Evolutionary conservation across 2,888 invertebrate genomes (phyloP).

Genomic region (Lomographa bimaculata): DNA sequence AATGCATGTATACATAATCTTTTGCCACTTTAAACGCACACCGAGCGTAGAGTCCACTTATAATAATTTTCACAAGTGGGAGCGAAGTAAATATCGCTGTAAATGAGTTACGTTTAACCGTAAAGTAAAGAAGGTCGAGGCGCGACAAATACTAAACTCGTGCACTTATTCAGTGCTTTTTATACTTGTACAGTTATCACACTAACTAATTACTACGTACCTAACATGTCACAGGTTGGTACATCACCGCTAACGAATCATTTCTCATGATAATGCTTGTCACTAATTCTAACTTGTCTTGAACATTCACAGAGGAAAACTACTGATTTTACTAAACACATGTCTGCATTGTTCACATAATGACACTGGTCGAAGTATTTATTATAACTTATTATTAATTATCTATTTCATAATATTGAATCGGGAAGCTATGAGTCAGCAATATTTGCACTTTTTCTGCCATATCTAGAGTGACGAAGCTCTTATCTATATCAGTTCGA

Average conservation of each 20-base stretch:
- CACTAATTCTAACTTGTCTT: conserved; percentile 52
- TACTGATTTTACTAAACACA: conserved; percentile 23
- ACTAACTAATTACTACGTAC: conserved; percentile 33
- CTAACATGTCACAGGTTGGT: conserved; percentile 35
- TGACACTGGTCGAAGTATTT: neutral
- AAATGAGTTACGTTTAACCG: conserved; percentile 47
- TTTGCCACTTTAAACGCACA: too few species aligned
- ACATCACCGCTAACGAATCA: conserved; percentile 55
- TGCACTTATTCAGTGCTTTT: conserved; percentile 54
- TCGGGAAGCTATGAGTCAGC: conserved; percentile 7
- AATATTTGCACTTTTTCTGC: conserved; percentile 1
- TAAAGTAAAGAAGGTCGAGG: conserved; percentile 39
- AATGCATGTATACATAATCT: neutral
- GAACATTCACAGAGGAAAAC: conserved; percentile 42
- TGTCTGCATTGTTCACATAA: conserved; percentile 8
- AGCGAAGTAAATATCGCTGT: conserved; percentile 39
- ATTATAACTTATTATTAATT: too few species aligned
- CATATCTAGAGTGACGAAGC: conserved; percentile 8
- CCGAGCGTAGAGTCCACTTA: conserved; percentile 2
- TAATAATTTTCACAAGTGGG: conserved; percentile 8
- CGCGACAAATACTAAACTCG: conserved; percentile 39
- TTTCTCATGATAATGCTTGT: conserved; percentile 57
- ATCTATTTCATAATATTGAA: conserved; percentile 1
- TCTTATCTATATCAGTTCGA: neutral
- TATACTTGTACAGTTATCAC: conserved; percentile 52